Evolutionary conservation across 1,140 invertebrate genomes (phyloP), one percentile per base, ranked within the genome.

Genomic region (Dysdera silvatica): DNA sequence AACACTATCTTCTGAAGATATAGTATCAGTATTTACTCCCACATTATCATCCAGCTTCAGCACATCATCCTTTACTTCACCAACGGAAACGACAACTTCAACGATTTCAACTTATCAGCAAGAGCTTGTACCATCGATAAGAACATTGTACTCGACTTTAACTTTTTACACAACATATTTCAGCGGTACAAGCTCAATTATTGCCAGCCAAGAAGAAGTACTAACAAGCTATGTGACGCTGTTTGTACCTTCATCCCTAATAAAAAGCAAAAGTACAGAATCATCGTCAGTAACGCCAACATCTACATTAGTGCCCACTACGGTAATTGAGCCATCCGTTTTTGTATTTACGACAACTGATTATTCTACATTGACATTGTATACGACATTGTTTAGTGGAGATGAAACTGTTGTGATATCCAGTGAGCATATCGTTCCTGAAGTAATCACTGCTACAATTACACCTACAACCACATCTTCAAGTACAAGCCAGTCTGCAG

Each of bases 81-180:
- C 18, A 4, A 28, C 23, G 20, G 35, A 41, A 56, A 65, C 51
- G 12, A 41, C 43, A 43, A 45, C 49, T 16, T 52, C 40, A 14
- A 49, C 65, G 40, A 52, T 52, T 32, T 41, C 52, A 20, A 55
- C 61, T 7, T 63, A 66, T 28, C 62, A 66, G 45, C 57, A 53
- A 57, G 65, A 67, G 28, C 45, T 71, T 28, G 66, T 71, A 12
- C 70, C 70, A 35, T 71, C 68, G 4, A 62, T 71, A 12, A 55
- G 54, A 16, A 71, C 68, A 3, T 67, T 70, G 7, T 68, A 49
- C 37, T 68, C 66, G 6, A 71, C 70, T 14, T 55, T 69, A 37
- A 71, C 70, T 3, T 71, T 68, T 52, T 71, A 66, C 48, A 71
- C 70, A 16, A 71, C 70, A n/a, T 67, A 68, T 10, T 71, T 62